These are phyloP conservation scores for Palythoa grandiflora DNA, from an alignment of 92 coral and sea anemone species.

Conservation along the genomic window DNA sequence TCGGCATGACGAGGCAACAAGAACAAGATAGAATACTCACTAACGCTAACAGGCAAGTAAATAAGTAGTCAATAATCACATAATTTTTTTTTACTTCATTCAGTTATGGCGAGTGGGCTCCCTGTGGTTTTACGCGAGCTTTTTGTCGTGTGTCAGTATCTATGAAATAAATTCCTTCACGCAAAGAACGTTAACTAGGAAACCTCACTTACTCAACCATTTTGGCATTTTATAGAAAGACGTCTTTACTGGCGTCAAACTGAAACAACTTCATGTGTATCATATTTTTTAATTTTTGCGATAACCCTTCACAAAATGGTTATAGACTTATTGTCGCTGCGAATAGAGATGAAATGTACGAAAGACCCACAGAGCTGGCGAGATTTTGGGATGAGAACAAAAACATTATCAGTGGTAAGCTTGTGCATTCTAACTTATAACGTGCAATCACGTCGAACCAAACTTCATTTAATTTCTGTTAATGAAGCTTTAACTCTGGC, in stretches of 20 bases:
- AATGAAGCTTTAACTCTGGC: too few relatives aligned
- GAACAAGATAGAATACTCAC: too few relatives aligned
- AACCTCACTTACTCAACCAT: neutral
- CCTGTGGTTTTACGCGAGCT: too few relatives aligned
- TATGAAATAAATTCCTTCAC: neutral
- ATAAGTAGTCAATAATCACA: too few relatives aligned
- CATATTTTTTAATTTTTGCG: conserved; percentile 71
- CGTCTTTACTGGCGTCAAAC: neutral
- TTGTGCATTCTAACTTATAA: neutral
- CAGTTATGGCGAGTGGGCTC: too few relatives aligned
- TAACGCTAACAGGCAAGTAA: too few relatives aligned
- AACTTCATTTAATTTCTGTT: too few relatives aligned
- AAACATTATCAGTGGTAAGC: conserved; percentile 50
- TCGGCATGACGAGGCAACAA: too few relatives aligned
- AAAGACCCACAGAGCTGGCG: conserved; percentile 78
- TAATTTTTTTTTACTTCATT: too few relatives aligned
- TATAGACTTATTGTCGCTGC: conserved; percentile 80
- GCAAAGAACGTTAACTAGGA: neutral
- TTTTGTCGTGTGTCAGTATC: too few relatives aligned
- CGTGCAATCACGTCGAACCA: neutral
- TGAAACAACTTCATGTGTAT: conserved; percentile 70
- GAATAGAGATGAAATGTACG: conserved; percentile 87
- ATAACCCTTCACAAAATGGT: conserved; percentile 76
- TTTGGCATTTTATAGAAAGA: neutral
- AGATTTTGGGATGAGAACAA: conserved; percentile 55